These are phyloP conservation scores for Drosophila fulvimacula DNA, from an alignment of 2,888 invertebrate species.

Conservation along the genomic window DNA sequence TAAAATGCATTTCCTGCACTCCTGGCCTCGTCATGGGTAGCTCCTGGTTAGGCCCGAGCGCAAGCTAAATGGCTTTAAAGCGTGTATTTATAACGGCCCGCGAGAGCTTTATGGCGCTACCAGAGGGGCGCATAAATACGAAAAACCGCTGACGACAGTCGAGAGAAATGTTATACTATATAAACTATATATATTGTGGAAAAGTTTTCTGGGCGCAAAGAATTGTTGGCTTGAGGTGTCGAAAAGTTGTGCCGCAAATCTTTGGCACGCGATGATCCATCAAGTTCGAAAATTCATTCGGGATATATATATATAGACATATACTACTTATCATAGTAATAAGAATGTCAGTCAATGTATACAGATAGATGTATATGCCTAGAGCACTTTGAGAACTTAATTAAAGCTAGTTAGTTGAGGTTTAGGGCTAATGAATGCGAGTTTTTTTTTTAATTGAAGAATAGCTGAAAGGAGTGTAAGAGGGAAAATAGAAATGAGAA, in stretches of 20 bases:
- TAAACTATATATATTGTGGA: neutral
- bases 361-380: neutral
- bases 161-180: slow-evolving; percentile 29
- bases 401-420: slow-evolving; percentile 2
- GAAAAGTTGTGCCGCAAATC: slow-evolving; percentile 42
- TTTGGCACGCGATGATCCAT: slow-evolving; percentile 35
- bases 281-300: slow-evolving; percentile 24
- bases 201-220: slow-evolving; percentile 18
- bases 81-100: slow-evolving; percentile 67
- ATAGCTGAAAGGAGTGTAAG: neutral
- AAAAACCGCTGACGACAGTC: slow-evolving; percentile 56
- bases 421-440: neutral
- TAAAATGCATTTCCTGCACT: slow-evolving; percentile 72
- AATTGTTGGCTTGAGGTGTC: slow-evolving; percentile 38
- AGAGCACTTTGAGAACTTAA: neutral
- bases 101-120: slow-evolving; percentile 60
- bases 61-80: slow-evolving; percentile 63
- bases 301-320: neutral
- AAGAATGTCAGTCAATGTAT: slow-evolving; percentile 1
- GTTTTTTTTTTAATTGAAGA: neutral
- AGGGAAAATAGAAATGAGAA: neutral
- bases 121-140: slow-evolving; percentile 63
- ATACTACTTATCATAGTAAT: neutral
- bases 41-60: slow-evolving; percentile 15
- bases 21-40: slow-evolving; percentile 10